These are phyloP conservation scores for Crenichthys baileyi DNA, from an alignment of 2,797 vertebrate species.

Conservation along the genomic window DNA sequence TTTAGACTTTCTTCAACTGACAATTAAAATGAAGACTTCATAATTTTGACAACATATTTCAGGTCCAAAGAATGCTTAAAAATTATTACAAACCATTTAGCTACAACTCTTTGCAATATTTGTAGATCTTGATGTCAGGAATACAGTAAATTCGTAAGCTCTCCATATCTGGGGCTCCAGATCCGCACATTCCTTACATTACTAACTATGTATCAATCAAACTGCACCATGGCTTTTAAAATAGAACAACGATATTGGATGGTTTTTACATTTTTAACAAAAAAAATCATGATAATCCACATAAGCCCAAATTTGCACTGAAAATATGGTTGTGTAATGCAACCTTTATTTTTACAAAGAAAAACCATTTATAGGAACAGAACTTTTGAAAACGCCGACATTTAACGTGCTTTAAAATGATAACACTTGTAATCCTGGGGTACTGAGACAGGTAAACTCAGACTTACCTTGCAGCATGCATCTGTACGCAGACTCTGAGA, in stretches of 20 bases:
- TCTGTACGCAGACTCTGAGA: conserved; percentile 97
- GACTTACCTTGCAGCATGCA: conserved; percentile 97
- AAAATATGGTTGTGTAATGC: background rate
- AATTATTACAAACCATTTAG: background rate
- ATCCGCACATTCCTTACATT: conserved; percentile 3
- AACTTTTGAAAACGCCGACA: conserved; percentile 4
- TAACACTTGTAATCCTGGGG: background rate
- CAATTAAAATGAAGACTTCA: conserved; percentile 4
- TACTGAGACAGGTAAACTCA: conserved; percentile 3
- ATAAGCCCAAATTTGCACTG: background rate
- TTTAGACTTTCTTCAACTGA: conserved; percentile 4
- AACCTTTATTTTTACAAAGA: background rate
- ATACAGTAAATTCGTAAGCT: background rate
- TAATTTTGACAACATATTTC: background rate
- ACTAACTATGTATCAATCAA: background rate
- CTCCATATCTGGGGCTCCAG: background rate
- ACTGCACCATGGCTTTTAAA: background rate
- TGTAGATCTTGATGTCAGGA: background rate
- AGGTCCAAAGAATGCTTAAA: background rate
- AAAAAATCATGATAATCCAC: background rate
- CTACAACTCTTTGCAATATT: background rate
- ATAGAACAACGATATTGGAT: background rate
- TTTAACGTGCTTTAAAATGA: conserved; percentile 3
- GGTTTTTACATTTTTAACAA: background rate
- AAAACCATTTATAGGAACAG: background rate